Evolutionary conservation across 37 sponge, comb jelly and placozoan genomes (phyloP).

Genomic region (Chondrosia reniformis): DNA sequence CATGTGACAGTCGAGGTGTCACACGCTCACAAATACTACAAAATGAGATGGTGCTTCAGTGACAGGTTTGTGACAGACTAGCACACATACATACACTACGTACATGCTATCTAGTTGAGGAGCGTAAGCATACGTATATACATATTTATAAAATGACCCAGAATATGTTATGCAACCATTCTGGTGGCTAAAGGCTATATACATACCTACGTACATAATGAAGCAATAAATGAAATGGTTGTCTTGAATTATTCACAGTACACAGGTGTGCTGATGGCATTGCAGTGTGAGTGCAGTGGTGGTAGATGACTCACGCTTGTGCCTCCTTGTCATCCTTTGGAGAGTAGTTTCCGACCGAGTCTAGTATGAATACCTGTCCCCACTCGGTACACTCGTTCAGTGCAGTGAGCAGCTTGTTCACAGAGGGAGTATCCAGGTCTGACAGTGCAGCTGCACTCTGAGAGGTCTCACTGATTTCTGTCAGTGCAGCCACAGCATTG

Average conservation of each 20-base stretch:
- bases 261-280: too few relatives aligned
- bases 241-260: too few relatives aligned
- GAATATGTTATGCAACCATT: too few relatives aligned
- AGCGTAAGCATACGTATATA: too few relatives aligned
- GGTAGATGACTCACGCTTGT: conserved; percentile 76
- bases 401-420: conserved; percentile 98
- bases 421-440: conserved; percentile 82
- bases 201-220: too few relatives aligned
- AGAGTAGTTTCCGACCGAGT: conserved; percentile 75
- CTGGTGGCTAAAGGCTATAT: too few relatives aligned
- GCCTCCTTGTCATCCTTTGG: conserved; percentile 88
- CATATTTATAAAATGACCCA: too few relatives aligned
- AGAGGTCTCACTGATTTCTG: conserved; percentile 89
- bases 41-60: too few relatives aligned
- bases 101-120: too few relatives aligned
- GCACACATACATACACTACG: background rate
- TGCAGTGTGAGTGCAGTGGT: too few relatives aligned
- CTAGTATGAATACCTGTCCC: conserved; percentile 99
- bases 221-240: too few relatives aligned
- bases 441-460: conserved; percentile 75
- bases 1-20: conserved; percentile 94
- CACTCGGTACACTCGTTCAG: conserved; percentile 99
- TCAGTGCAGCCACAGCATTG: conserved; percentile 95
- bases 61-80: background rate
- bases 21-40: conserved; percentile 92